Evolutionary conservation across 2,888 invertebrate species (phyloP), one percentile per base, ranked within the genome.

Genomic region (Phalera bucephala): DNA sequence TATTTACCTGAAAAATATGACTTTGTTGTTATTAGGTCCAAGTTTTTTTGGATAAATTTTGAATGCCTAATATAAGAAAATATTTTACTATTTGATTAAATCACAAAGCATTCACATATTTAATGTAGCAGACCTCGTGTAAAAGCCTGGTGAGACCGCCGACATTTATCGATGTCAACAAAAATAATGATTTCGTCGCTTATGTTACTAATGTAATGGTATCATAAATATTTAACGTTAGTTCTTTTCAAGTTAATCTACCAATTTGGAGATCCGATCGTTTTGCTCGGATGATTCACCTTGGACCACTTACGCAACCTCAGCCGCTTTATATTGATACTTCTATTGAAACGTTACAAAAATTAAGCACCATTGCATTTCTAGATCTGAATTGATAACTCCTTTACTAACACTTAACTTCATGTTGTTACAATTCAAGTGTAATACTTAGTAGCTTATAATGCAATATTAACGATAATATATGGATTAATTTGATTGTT

Each of bases 221-320:
- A 9, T 31, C 10, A 34, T 36, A 6, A 45, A 43, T 47, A 29
- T 45, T 35, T 39, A 32, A 49, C 33, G 34, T 37, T 40, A 37
- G 29, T 35, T 45, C 30, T 40, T 41, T 35, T 15, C 26, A 1
- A 48, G 25, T 35, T 42, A 47, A 54, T 62, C 52, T 60, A 55
- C 45, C 50, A 58, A 65, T 70, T 70, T 65, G 55, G 60, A 68
- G 65, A 72, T 60, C 52, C 55, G 62, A 68, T 61, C 59, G 64
- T 63, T 67, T 59, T 60, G 69, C 64, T 71, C 53, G 55, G 61
- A 62, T 54, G 68, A 72, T 53, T 71, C 45, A 52, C 84, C 83
- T 84, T 84, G 84, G 73, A 69, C 81, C 70, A 83, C 64, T 82
- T 81, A 72, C 65, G 64, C 61, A 73, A 71, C 57, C 52, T 47